These are phyloP conservation scores for Axis porcinus DNA, from an alignment of 2,113 vertebrate genomes.

Conservation along the genomic window DNA sequence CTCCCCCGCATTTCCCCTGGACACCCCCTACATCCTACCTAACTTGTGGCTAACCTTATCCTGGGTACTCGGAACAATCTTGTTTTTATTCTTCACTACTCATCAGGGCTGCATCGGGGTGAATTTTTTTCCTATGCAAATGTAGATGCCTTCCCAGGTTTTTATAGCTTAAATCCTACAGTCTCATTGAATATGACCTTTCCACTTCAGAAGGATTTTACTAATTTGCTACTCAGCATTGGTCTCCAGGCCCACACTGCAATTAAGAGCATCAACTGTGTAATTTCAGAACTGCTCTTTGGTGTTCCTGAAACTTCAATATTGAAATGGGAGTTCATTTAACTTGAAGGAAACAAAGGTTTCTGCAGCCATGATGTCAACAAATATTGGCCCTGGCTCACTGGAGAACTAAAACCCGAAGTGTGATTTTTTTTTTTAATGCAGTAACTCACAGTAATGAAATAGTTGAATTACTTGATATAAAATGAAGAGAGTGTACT, in stretches of 20 bases:
- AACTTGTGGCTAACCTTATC: background rate
- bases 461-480: conserved; percentile 44
- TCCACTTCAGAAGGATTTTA: conserved; percentile 45
- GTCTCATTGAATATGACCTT: conserved; percentile 37
- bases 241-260: background rate
- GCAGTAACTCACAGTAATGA: conserved; percentile 38
- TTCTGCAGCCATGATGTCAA: background rate
- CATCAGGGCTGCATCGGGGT: background rate
- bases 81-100: background rate
- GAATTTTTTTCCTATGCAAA: background rate
- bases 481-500: background rate
- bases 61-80: background rate
- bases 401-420: background rate
- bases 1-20: background rate
- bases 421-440: conserved; percentile 15
- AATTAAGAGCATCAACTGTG: conserved; percentile 51
- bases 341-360: conserved; percentile 45
- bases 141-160: background rate
- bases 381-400: background rate
- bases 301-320: conserved; percentile 41
- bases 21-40: background rate
- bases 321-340: conserved; percentile 55
- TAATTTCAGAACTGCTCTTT: conserved; percentile 16
- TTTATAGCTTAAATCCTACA: background rate
- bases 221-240: conserved; percentile 38